phyloP scores from a whole-genome alignment of 2,113 vertebrate species.

The Ranitomeya imitator region DNA sequence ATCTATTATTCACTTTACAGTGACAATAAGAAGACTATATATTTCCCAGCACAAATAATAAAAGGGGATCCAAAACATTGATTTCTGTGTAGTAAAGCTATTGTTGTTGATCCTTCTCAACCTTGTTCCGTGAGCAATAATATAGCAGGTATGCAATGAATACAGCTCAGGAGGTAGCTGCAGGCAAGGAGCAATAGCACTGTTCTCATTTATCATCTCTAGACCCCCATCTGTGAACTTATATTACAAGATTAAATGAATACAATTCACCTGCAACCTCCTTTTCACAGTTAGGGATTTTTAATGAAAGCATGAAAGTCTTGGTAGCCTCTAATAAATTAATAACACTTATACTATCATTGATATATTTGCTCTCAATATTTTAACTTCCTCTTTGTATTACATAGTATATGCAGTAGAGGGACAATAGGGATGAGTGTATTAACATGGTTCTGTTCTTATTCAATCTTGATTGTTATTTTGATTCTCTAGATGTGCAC shows the following conservation, averaged over 20 bases:
- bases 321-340: not conserved
- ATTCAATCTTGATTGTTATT: not conserved
- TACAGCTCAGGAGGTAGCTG: slow-evolving; percentile 18
- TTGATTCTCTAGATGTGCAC: not conserved
- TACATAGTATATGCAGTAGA: not conserved
- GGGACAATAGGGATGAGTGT: not conserved
- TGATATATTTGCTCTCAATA: not conserved
- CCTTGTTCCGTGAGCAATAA: not conserved
- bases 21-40: not conserved
- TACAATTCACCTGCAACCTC: not conserved
- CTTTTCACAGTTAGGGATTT: not conserved
- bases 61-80: not conserved
- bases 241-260: not conserved
- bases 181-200: not conserved
- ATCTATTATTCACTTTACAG: not conserved
- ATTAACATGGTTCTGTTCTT: not conserved
- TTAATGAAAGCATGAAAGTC: slow-evolving; percentile 1
- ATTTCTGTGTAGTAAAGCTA: not conserved
- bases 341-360: not conserved
- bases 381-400: not conserved
- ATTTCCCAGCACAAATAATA: not conserved
- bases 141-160: slow-evolving; percentile 13
- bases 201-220: slow-evolving; percentile 22
- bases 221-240: slow-evolving; percentile 8
- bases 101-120: not conserved